Conservation (phyloP, 2,888 invertebrate species). For the Tiliacea citrago region DNA sequence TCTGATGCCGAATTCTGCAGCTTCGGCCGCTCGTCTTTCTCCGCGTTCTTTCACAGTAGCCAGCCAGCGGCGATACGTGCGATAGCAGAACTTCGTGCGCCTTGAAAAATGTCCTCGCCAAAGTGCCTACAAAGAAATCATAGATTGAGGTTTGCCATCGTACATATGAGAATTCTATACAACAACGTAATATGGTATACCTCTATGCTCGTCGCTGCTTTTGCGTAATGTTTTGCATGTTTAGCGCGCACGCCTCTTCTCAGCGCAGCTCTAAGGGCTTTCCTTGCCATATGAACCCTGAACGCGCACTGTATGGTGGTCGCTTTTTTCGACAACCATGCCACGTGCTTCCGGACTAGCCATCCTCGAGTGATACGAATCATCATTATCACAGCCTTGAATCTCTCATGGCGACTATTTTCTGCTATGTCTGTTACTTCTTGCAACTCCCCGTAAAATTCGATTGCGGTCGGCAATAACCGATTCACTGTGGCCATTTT, state of each 20-base stretch:
- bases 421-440: constrained; percentile 77
- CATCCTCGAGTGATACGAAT: constrained; percentile 81
- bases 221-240: constrained; percentile 80
- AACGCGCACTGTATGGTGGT: constrained; percentile 84
- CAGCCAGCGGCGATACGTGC: constrained; percentile 84
- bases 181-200: constrained; percentile 66
- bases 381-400: constrained; percentile 78
- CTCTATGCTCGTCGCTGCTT: constrained; percentile 82
- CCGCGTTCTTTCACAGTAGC: constrained; percentile 82
- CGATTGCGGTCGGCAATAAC: constrained; percentile 73
- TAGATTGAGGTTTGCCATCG: neutral
- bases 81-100: constrained; percentile 83
- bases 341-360: constrained; percentile 82
- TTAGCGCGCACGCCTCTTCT: constrained; percentile 81
- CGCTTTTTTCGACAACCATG: constrained; percentile 82
- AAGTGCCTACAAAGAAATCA: constrained; percentile 71
- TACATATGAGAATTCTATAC: neutral
- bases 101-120: constrained; percentile 87
- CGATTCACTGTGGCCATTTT: constrained; percentile 81
- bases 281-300: constrained; percentile 79
- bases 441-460: constrained; percentile 80
- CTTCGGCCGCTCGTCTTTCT: constrained; percentile 83
- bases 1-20: constrained; percentile 82
- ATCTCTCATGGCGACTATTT: constrained; percentile 73
- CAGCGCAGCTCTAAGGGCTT: constrained; percentile 77